phyloP scores from a whole-genome alignment of 2,113 vertebrate genomes.

The Scopus umbretta region DNA sequence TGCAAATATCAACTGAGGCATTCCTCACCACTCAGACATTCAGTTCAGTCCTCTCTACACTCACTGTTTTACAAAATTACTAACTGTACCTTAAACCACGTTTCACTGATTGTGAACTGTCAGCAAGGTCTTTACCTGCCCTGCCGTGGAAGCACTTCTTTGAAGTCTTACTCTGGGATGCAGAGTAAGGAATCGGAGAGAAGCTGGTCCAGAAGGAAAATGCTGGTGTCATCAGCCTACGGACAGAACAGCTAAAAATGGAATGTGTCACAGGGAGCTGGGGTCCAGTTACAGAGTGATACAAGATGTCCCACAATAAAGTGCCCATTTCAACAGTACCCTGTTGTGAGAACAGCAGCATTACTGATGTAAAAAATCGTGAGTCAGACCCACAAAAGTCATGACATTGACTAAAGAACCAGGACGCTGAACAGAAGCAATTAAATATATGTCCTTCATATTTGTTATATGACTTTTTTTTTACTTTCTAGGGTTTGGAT shows the following conservation, averaged over 20 bases:
- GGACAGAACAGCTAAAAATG: conserved; percentile 61
- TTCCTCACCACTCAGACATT: neutral
- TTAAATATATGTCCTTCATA: neutral
- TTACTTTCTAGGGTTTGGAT: neutral
- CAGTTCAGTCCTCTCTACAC: neutral
- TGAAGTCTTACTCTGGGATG: neutral
- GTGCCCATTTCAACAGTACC: neutral
- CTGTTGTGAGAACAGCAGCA: neutral
- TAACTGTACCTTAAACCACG: neutral
- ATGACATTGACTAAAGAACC: neutral
- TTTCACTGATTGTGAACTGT: neutral
- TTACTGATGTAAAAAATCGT: neutral
- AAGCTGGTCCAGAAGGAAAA: conserved; percentile 6
- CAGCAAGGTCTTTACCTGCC: conserved; percentile 26
- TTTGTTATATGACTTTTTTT: neutral
- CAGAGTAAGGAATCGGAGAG: neutral
- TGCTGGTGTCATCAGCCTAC: conserved; percentile 21
- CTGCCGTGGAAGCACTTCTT: neutral
- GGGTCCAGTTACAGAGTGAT: conserved; percentile 57
- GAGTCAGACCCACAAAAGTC: neutral
- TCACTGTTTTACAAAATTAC: neutral
- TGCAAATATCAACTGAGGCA: neutral
- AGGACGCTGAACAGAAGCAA: neutral
- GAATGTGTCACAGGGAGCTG: conserved; percentile 30
- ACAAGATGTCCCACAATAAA: neutral